phyloP scores from a whole-genome alignment of 2,888 invertebrate species.

The Agonopterix heracliana region DNA sequence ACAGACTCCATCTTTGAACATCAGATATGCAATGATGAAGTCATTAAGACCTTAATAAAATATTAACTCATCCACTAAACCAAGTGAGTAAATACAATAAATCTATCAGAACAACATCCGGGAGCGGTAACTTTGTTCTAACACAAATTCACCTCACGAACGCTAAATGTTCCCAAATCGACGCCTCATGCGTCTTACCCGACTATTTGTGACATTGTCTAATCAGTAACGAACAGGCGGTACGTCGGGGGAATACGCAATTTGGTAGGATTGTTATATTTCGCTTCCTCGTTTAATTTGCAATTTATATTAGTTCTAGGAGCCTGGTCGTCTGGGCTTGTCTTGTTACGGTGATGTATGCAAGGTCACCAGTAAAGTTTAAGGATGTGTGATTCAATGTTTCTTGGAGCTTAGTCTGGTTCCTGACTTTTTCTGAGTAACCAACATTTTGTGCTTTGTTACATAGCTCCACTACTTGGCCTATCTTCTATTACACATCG shows the following conservation, averaged over 20 bases:
- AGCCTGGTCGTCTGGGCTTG: constrained; percentile 41
- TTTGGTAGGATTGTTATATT: constrained; percentile 15
- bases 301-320: constrained; percentile 61
- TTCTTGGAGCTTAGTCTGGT: neutral
- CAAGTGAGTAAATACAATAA: no score
- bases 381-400: neutral
- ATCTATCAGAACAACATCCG: constrained; percentile 26
- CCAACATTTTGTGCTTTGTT: no score
- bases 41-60: no score
- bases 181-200: constrained; percentile 56
- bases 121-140: constrained; percentile 37
- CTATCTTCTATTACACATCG: no score
- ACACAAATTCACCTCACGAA: constrained; percentile 46
- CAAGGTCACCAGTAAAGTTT: neutral
- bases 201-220: constrained; percentile 43
- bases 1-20: no score
- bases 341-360: constrained; percentile 15
- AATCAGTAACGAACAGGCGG: constrained; percentile 43
- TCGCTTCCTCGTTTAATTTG: constrained; percentile 36
- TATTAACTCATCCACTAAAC: no score
- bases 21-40: no score
- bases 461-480: no score
- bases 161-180: constrained; percentile 47
- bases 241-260: constrained; percentile 41
- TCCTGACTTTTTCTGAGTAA: neutral